A percentile compares a stretch with the other conserved stretches of the same genome.
Evolutionary conservation across 2,888 invertebrate species (phyloP).

Genomic region (Drosophila longiperda): DNA sequence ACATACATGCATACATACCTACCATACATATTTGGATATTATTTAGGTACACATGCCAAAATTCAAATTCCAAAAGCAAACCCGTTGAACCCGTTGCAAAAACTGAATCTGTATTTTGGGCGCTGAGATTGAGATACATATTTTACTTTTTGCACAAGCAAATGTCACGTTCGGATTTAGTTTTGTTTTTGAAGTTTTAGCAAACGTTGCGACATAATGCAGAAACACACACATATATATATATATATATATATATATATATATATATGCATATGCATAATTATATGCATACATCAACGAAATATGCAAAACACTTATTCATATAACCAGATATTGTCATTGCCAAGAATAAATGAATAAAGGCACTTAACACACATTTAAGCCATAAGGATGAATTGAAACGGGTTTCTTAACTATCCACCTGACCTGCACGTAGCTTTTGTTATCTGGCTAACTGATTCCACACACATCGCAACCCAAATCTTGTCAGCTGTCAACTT

Average conservation of each 20-base stretch:
- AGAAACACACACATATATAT: not conserved
- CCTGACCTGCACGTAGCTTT: not conserved
- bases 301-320: conserved; percentile 23
- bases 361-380: conserved; percentile 13
- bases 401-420: conserved; percentile 12
- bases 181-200: conserved; percentile 35
- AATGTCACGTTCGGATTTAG: conserved; percentile 61
- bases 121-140: conserved; percentile 50
- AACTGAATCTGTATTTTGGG: conserved; percentile 55
- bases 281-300: conserved; percentile 10
- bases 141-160: conserved; percentile 42
- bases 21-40: not conserved
- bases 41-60: conserved; percentile 33
- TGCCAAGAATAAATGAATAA: conserved; percentile 51
- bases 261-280: not conserved
- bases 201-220: conserved; percentile 53
- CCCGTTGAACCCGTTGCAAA: conserved; percentile 71
- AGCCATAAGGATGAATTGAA: conserved; percentile 19
- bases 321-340: conserved; percentile 41
- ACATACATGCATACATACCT: not conserved
- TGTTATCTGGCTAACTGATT: not conserved
- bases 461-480: conserved; percentile 8
- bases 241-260: not conserved
- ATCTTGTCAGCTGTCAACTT: conserved; percentile 5
- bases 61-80: conserved; percentile 66